phyloP scores from a whole-genome alignment of 2,113 vertebrate genomes.

The Ranitomeya variabilis region DNA sequence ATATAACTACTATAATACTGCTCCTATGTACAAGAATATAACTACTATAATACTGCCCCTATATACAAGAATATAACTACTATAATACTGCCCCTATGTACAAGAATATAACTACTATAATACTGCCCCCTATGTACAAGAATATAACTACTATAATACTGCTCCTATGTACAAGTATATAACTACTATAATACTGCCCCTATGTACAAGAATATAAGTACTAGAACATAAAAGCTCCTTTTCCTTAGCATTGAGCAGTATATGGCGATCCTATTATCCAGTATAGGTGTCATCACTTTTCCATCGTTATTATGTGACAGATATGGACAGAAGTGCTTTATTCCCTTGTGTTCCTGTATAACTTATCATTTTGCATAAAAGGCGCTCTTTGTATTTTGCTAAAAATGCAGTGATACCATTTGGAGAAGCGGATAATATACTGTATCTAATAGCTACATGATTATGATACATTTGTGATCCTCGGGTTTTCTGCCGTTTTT shows the following conservation, averaged over 20 bases:
- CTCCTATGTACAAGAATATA: too few species aligned
- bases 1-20: too few species aligned
- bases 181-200: too few species aligned
- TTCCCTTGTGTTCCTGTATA: neutral
- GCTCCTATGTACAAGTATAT: too few species aligned
- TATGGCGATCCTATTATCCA: neutral
- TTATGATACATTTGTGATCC: neutral
- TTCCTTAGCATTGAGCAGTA: neutral
- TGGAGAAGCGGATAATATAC: neutral
- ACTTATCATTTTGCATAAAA: neutral
- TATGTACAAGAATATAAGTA: too few species aligned
- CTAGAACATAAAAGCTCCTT: too few species aligned
- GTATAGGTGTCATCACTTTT: neutral
- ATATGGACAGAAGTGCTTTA: neutral
- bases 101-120: too few species aligned
- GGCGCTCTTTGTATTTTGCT: neutral
- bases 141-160: too few species aligned
- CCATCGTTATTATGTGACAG: neutral
- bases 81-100: too few species aligned
- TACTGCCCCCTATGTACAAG: too few species aligned
- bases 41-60: too few species aligned
- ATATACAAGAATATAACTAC: too few species aligned
- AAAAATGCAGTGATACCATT: neutral
- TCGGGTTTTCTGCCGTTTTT: neutral
- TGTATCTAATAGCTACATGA: neutral